Evolutionary conservation across 2,888 invertebrate genomes (phyloP), one percentile per base, ranked within the genome.

Genomic region (Mamestra brassicae): DNA sequence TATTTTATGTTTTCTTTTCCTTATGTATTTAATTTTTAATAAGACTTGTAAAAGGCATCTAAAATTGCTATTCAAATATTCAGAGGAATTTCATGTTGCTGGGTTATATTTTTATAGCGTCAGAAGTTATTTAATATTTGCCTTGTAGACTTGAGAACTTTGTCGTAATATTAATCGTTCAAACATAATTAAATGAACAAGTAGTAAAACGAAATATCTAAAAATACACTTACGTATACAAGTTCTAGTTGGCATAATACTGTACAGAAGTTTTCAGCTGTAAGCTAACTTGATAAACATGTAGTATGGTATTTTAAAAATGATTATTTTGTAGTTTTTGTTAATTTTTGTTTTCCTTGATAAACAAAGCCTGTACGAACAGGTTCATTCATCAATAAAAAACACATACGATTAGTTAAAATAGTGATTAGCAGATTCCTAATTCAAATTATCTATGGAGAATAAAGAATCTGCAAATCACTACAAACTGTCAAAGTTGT

Each of bases 1-100:
- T 80, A 75, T 81, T 72, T 69, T 78, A 78, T 69, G 60, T 78
- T 78, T 82, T 67, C 42, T 64, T 80, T 15, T 61, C n/a, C 26
- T 47, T 64, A 69, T 38, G 13, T 60, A 70, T 79, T 73, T 66
- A n/a, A 68, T 73, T 73, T 76, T 75, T 73, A 66, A 76, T 62
- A 74, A 38, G 15, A 68, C 36, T 57, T 50, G 26, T 60, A 78
- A 38, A 34, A 15, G 42, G 68, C 65, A 66, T 42, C 47, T n/a
- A 38, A 61, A 38, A 75, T 69, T 64, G 66, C 13, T 69, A 71
- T 74, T 63, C 76, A 72, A 70, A 71, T 42, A 76, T 81, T 85
- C 57, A 68, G 64, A 63, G 15, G 10, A 50, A 81, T 73, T 67
- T 58, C 50, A 47, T 54, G 47, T 69, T 45, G n/a, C 52, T 67